Percentiles rank a stretch among this genome's conserved stretches.
These are phyloP conservation scores for Eumacrocentrus americanus DNA, from an alignment of 2,888 invertebrate genomes.

Conservation along the genomic window DNA sequence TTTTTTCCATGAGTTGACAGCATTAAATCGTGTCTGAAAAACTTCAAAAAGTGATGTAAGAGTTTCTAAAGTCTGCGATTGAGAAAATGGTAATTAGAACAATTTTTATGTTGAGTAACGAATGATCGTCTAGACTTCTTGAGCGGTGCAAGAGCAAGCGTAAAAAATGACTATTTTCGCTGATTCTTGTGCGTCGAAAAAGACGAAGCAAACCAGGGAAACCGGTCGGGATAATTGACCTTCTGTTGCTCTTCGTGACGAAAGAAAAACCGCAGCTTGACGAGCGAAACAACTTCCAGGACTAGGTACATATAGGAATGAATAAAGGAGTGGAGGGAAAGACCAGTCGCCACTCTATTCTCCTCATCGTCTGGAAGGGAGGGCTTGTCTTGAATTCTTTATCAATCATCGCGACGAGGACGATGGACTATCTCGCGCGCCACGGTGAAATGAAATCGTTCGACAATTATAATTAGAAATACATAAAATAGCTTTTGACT, in stretches of 20 bases:
- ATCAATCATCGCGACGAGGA: constrained; percentile 2
- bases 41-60: no score
- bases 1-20: no score
- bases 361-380: neutral
- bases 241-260: constrained; percentile 21
- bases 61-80: neutral
- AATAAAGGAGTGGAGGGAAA: constrained; percentile 1
- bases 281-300: neutral
- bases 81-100: constrained; percentile 5
- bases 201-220: constrained; percentile 12
- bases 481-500: neutral
- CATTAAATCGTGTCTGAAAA: no score
- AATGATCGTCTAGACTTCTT: constrained; percentile 9
- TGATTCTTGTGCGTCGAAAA: neutral
- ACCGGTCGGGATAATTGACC: constrained; percentile 24
- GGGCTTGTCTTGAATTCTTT: neutral
- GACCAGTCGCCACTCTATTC: neutral
- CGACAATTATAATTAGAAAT: neutral
- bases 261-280: constrained; percentile 12
- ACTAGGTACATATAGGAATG: neutral
- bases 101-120: constrained; percentile 8
- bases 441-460: neutral
- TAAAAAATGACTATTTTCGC: constrained; percentile 5
- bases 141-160: no score
- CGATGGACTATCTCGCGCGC: neutral